Evolutionary conservation across 2,888 invertebrate species (phyloP).

Genomic region (Candidula unifasciata): DNA sequence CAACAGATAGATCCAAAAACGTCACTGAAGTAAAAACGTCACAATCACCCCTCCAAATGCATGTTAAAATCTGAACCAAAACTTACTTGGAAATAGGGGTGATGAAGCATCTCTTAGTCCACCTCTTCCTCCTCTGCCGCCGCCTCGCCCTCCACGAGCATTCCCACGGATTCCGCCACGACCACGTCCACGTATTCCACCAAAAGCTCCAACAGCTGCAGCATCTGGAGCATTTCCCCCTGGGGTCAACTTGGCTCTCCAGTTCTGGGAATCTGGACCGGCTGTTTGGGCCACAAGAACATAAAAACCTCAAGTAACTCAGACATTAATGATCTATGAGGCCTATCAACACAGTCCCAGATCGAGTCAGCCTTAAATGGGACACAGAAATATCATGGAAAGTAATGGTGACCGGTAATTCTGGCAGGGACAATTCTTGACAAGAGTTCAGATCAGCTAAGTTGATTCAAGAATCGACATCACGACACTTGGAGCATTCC

Average conservation of each 20-base stretch:
- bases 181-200: slow-evolving; percentile 29
- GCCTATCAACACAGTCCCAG: too few relatives aligned
- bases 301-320: background rate
- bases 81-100: slow-evolving; percentile 44
- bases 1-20: background rate
- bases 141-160: slow-evolving; percentile 42
- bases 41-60: too few relatives aligned
- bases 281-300: background rate
- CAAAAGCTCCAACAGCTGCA: slow-evolving; percentile 49
- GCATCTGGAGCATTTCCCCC: slow-evolving; percentile 68
- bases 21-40: too few relatives aligned
- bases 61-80: background rate
- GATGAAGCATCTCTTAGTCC: slow-evolving; percentile 44
- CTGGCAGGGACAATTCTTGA: too few relatives aligned
- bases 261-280: slow-evolving; percentile 54
- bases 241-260: slow-evolving; percentile 50
- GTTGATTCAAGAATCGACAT: too few relatives aligned
- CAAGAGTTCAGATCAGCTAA: too few relatives aligned
- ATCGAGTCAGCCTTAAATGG: too few relatives aligned
- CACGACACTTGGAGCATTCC: too few relatives aligned
- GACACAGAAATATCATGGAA: too few relatives aligned
- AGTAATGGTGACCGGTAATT: too few relatives aligned
- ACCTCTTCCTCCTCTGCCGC: slow-evolving; percentile 49
- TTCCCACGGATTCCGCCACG: slow-evolving; percentile 37
- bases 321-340: too few relatives aligned